These are phyloP conservation scores for Cybosia mesomella DNA, from an alignment of 2,888 invertebrate genomes.

Conservation along the genomic window DNA sequence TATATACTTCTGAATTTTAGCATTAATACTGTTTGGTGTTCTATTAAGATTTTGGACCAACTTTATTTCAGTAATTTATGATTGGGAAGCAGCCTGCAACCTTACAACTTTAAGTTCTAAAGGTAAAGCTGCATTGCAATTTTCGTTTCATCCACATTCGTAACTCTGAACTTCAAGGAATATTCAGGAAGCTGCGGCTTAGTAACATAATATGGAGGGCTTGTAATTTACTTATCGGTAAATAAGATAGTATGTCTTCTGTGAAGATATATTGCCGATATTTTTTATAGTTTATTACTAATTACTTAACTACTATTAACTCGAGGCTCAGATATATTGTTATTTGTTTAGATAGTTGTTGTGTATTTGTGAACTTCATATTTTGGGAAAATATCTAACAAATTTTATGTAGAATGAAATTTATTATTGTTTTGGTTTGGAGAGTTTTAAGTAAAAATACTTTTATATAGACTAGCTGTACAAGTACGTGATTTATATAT, in stretches of 20 bases:
- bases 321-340: constrained; percentile 58
- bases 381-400: not conserved
- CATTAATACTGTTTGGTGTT: too few species aligned
- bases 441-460: constrained; percentile 5
- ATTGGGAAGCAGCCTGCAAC: not conserved
- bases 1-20: too few species aligned
- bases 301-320: constrained; percentile 61
- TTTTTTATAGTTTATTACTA: constrained; percentile 48
- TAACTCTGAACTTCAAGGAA: not conserved
- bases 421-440: constrained; percentile 6
- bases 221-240: constrained; percentile 53
- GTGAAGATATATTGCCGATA: constrained; percentile 61
- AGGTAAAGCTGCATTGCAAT: not conserved
- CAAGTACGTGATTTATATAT: not conserved
- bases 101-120: too few species aligned
- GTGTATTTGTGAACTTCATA: constrained; percentile 12
- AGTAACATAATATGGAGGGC: constrained; percentile 37
- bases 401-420: not conserved
- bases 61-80: too few species aligned
- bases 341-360: constrained; percentile 42
- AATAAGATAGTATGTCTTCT: constrained; percentile 63
- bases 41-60: too few species aligned
- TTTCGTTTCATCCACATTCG: too few species aligned
- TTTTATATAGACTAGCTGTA: not conserved
- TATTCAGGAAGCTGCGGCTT: constrained; percentile 31